Conservation (phyloP, 2,797 vertebrate species). For the Spheniscus humboldti region DNA sequence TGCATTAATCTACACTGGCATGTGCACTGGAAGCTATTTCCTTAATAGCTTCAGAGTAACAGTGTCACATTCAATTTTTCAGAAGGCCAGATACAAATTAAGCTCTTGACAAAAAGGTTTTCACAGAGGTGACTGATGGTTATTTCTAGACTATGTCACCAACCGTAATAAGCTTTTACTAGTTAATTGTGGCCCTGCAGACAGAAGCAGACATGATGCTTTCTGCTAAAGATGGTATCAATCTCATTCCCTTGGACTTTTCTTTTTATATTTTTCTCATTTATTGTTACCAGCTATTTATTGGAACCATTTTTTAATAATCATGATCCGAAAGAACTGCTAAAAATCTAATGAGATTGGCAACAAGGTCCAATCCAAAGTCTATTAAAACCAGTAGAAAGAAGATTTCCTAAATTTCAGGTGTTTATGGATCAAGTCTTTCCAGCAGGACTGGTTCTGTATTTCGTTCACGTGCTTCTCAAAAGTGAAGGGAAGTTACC, state of each 20-base stretch:
- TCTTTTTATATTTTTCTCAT: constrained; percentile 1
- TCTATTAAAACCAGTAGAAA: background rate
- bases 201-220: background rate
- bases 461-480: background rate
- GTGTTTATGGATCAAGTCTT: background rate
- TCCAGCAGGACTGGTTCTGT: background rate
- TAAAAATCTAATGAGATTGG: background rate
- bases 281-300: constrained; percentile 33
- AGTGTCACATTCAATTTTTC: constrained; percentile 19
- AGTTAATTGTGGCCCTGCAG: constrained; percentile 27
- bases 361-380: background rate
- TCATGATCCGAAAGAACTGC: background rate
- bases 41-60: background rate
- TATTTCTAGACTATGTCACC: constrained; percentile 28
- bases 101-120: background rate
- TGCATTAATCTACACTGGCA: background rate
- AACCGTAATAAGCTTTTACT: background rate
- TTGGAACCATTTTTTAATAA: background rate
- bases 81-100: constrained; percentile 41
- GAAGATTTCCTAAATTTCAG: background rate
- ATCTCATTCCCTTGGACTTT: constrained; percentile 19
- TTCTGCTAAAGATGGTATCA: background rate
- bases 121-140: constrained; percentile 1
- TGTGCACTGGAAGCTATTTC: background rate
- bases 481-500: background rate